phyloP scores from a whole-genome alignment of 2,113 vertebrate species.

The Meriones unguiculatus region DNA sequence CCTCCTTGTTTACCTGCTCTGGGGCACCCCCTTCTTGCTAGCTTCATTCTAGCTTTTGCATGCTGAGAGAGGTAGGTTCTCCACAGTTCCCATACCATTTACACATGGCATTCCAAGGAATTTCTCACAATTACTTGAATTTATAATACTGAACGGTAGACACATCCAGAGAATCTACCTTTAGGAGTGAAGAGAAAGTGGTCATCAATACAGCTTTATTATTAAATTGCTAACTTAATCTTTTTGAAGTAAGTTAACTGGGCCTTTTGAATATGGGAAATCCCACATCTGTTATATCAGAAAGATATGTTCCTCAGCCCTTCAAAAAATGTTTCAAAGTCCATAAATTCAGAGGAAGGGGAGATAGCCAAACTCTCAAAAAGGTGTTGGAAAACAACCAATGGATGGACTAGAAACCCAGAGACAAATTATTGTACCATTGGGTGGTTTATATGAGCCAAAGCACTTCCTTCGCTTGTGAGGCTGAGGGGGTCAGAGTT shows the following conservation, averaged over 20 bases:
- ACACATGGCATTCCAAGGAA: background rate
- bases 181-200: background rate
- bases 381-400: constrained; percentile 43
- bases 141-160: background rate
- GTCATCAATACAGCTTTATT: background rate
- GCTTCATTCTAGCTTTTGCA: background rate
- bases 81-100: background rate
- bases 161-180: background rate
- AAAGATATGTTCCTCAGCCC: background rate
- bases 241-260: background rate
- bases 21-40: background rate
- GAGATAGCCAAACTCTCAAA: constrained; percentile 49
- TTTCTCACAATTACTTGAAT: constrained; percentile 22
- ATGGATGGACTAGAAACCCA: constrained; percentile 15
- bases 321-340: constrained; percentile 23
- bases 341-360: background rate
- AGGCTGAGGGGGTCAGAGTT: constrained; percentile 59
- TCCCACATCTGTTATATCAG: background rate
- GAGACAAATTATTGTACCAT: constrained; percentile 16
- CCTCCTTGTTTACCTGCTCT: background rate
- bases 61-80: background rate
- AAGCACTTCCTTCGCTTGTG: background rate
- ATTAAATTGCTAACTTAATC: background rate
- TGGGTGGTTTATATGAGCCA: constrained; percentile 36
- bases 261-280: background rate